These are phyloP conservation scores for Dasypus novemcinctus DNA, from an alignment of 2,113 vertebrate genomes.

Conservation along the genomic window DNA sequence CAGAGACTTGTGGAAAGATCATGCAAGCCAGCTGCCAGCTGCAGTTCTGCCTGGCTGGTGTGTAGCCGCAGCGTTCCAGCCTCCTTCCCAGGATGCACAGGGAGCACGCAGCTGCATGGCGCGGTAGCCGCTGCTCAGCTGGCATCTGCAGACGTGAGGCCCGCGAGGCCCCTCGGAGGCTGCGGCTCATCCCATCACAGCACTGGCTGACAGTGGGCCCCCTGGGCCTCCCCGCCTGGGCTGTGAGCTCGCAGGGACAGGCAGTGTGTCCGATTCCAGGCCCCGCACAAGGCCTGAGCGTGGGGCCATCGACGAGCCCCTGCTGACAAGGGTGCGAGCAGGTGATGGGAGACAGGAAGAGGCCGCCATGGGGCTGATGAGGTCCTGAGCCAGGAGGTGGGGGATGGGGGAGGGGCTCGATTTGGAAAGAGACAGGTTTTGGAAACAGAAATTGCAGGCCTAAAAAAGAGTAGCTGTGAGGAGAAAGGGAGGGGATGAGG, in stretches of 20 bases:
- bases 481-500: background rate
- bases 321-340: background rate
- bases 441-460: background rate
- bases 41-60: accelerated
- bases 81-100: background rate
- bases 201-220: background rate
- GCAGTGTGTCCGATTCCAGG: background rate
- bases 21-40: background rate
- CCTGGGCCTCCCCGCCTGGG: background rate
- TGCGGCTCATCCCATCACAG: background rate
- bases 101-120: accelerated
- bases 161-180: too few relatives aligned
- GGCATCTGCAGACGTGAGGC: background rate
- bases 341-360: accelerated
- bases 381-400: background rate
- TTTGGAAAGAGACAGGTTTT: background rate
- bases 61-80: accelerated
- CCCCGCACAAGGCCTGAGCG: background rate
- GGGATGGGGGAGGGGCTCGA: too few relatives aligned
- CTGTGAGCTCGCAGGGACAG: background rate
- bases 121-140: background rate
- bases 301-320: background rate
- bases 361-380: background rate
- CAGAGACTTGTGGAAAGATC: background rate
- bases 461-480: background rate